phyloP scores from a whole-genome alignment of 2,797 vertebrate genomes.

The Characodon lateralis region DNA sequence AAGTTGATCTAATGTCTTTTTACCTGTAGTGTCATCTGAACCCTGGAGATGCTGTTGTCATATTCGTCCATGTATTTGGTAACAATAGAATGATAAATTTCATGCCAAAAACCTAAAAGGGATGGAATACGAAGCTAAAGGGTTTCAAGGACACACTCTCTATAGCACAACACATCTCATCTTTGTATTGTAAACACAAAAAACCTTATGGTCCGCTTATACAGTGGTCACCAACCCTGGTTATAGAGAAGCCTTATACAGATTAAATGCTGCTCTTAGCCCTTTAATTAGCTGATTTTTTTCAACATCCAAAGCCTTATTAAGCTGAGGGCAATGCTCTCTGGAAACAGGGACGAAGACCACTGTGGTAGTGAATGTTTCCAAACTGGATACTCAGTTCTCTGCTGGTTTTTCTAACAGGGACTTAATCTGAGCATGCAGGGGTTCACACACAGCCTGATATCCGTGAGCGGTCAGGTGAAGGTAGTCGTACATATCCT shows the following conservation, averaged over 20 bases:
- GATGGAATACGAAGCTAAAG: not conserved
- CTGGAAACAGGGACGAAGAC: slow-evolving; percentile 53
- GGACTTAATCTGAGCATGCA: slow-evolving; percentile 83
- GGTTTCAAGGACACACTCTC: slow-evolving; percentile 32
- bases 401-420: slow-evolving; percentile 81
- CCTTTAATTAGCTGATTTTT: slow-evolving; percentile 32
- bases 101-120: slow-evolving; percentile 7
- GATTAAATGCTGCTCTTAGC: slow-evolving; percentile 34
- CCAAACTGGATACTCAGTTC: slow-evolving; percentile 60
- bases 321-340: slow-evolving; percentile 36
- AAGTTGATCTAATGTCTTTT: not conserved
- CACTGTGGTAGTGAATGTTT: slow-evolving; percentile 61
- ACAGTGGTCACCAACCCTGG: slow-evolving; percentile 69
- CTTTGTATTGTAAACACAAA: slow-evolving; percentile 56
- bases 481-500: slow-evolving; percentile 94
- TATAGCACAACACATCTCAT: slow-evolving; percentile 53
- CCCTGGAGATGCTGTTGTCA: slow-evolving; percentile 11
- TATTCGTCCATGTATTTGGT: slow-evolving; percentile 12
- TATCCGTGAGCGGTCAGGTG: slow-evolving; percentile 89
- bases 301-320: slow-evolving; percentile 41
- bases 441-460: slow-evolving; percentile 84
- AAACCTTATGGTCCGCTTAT: slow-evolving; percentile 62
- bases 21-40: not conserved
- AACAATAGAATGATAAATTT: slow-evolving; percentile 21
- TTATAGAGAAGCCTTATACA: slow-evolving; percentile 44